Conservation (phyloP, 2,797 vertebrate species). For the Holocentrus rufus region DNA sequence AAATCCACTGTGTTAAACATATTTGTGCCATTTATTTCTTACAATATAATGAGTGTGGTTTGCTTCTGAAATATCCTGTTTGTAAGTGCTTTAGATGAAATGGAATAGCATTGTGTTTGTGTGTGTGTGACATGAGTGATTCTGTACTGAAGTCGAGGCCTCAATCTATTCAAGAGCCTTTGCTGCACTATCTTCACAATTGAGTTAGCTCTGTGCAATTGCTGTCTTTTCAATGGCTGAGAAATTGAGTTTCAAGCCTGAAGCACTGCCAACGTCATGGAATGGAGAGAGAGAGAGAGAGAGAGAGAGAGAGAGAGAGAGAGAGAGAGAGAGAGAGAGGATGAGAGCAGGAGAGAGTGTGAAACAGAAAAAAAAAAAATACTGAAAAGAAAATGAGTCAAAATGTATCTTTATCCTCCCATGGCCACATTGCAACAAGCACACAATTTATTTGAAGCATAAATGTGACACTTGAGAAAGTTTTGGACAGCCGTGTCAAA, state of each 20-base stretch:
- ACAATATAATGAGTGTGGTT: constrained; percentile 62
- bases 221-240: constrained; percentile 84
- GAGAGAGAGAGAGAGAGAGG: constrained; percentile 48
- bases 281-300: constrained; percentile 48
- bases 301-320: constrained; percentile 42
- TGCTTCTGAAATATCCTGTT: constrained; percentile 70
- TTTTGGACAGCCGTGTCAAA: constrained; percentile 64
- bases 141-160: constrained; percentile 81
- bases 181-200: constrained; percentile 81
- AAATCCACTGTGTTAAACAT: constrained; percentile 64
- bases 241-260: constrained; percentile 86
- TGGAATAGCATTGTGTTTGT: constrained; percentile 76
- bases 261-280: constrained; percentile 78
- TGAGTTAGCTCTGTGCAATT: constrained; percentile 83
- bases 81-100: constrained; percentile 77
- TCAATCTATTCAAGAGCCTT: constrained; percentile 85
- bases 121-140: constrained; percentile 77
- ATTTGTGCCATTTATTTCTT: constrained; percentile 65
- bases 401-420: constrained; percentile 67
- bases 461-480: constrained; percentile 66
- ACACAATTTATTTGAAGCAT: constrained; percentile 65
- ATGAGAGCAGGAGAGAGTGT: constrained; percentile 50
- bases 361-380: constrained; percentile 44
- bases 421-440: constrained; percentile 49
- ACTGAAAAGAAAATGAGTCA: constrained; percentile 65